Evolutionary conservation across 2,113 vertebrate species (phyloP).

Genomic region (Ondatra zibethicus): DNA sequence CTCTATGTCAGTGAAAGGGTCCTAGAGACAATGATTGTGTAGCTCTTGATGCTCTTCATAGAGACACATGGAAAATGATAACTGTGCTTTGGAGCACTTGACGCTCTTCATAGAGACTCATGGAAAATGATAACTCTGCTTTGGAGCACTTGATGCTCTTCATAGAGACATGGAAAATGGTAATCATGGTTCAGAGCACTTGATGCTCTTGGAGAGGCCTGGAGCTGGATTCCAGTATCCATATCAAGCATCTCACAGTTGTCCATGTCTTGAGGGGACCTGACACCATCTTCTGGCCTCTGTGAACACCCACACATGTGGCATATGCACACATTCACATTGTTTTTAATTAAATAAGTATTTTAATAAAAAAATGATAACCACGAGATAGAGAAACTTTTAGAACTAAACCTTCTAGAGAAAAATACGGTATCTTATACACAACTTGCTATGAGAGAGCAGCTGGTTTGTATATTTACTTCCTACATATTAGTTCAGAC

Average conservation of each 20-base stretch:
- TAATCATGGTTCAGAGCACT: background rate
- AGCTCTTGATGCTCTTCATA: background rate
- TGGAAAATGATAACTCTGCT: too few relatives aligned
- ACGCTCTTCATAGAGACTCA: too few relatives aligned
- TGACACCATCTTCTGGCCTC: background rate
- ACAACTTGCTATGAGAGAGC: background rate
- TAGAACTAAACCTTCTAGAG: background rate
- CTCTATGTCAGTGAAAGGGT: background rate
- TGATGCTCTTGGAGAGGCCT: background rate
- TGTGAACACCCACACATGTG: background rate
- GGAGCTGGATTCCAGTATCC: background rate
- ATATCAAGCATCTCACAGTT: background rate
- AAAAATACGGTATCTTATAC: background rate
- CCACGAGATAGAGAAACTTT: background rate
- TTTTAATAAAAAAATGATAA: background rate
- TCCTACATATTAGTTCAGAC: background rate
- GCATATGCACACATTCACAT: background rate
- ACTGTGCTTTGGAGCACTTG: too few relatives aligned
- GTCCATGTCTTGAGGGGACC: background rate
- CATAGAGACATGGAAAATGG: background rate
- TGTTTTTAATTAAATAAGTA: background rate
- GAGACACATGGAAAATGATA: too few relatives aligned
- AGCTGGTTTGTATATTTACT: background rate
- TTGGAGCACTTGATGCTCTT: too few relatives aligned
- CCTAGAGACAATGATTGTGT: background rate